Evolutionary conservation across 30 jellyfish, hydroid and myxozoan species (phyloP).

Genomic region (Hydractinia echinata): DNA sequence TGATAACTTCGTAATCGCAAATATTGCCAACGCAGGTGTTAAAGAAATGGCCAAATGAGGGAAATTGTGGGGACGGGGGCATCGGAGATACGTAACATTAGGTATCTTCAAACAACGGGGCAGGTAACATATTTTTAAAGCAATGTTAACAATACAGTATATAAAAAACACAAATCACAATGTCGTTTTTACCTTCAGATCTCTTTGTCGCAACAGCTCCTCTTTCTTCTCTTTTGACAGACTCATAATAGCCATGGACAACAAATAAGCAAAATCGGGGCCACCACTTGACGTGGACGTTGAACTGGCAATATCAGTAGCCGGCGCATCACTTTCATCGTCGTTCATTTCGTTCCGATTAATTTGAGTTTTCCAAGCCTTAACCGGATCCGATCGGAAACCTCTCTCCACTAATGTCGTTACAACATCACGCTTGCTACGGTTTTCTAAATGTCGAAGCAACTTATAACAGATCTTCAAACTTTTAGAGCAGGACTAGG

Average conservation of each 20-base stretch:
- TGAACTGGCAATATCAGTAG: slow-evolving; percentile 34
- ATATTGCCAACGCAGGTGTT: no score
- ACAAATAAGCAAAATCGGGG: slow-evolving; percentile 69
- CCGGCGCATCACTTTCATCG: slow-evolving; percentile 68
- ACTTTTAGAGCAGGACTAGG: no score
- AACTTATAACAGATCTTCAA: not conserved
- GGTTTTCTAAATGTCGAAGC: slow-evolving; percentile 47
- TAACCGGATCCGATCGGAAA: slow-evolving; percentile 89
- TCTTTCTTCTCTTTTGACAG: slow-evolving; percentile 81
- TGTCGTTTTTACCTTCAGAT: slow-evolving; percentile 47
- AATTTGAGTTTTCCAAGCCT: slow-evolving; percentile 63
- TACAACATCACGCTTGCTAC: slow-evolving; percentile 73
- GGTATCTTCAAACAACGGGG: no score
- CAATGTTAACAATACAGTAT: no score
- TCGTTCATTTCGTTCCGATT: slow-evolving; percentile 25
- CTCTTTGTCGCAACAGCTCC: slow-evolving; percentile 67
- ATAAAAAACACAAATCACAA: not conserved
- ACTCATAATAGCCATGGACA: slow-evolving; percentile 74
- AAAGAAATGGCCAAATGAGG: no score
- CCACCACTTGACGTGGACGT: slow-evolving; percentile 63
- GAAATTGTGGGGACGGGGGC: no score
- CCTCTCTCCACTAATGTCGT: slow-evolving; percentile 62
- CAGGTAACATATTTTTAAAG: no score
- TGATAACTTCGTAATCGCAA: no score
- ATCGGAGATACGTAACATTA: no score